Conservation (phyloP, 2,113 vertebrate genomes). For the Hippocampus zosterae region DNA sequence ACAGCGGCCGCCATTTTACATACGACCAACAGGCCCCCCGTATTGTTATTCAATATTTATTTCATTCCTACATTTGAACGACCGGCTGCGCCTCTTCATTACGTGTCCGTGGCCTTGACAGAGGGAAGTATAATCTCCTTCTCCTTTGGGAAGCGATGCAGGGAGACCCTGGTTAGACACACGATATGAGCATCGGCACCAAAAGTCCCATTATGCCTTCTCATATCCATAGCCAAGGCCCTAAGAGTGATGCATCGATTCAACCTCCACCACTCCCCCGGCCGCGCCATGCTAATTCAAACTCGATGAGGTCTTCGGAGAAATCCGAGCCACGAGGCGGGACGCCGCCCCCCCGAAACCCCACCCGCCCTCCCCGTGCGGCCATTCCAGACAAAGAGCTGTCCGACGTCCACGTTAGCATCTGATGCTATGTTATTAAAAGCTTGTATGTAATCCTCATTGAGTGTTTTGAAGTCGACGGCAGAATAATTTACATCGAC, state of each 20-base stretch:
- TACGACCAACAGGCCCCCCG: not conserved
- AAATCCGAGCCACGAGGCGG: slow-evolving; percentile 63
- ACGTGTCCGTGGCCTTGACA: slow-evolving; percentile 50
- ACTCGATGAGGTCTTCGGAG: slow-evolving; percentile 61
- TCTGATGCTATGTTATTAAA: not conserved
- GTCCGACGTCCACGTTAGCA: slow-evolving; percentile 6
- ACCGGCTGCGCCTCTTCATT: slow-evolving; percentile 7
- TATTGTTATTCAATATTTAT: slow-evolving; percentile 1
- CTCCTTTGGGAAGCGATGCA: slow-evolving; percentile 38
- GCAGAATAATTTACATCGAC: not conserved
- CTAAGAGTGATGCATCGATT: slow-evolving; percentile 74
- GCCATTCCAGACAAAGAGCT: slow-evolving; percentile 52
- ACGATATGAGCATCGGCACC: slow-evolving; percentile 59
- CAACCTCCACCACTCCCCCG: slow-evolving; percentile 71
- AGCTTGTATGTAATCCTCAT: not conserved
- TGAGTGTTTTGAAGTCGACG: not conserved
- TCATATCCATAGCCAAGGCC: slow-evolving; percentile 64
- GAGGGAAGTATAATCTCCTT: slow-evolving; percentile 24
- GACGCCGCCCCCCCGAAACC: slow-evolving; percentile 21
- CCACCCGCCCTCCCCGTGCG: slow-evolving; percentile 1
- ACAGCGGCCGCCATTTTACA: not conserved
- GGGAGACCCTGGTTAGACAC: slow-evolving; percentile 57
- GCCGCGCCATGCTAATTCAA: slow-evolving; percentile 66
- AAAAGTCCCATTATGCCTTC: slow-evolving; percentile 60
- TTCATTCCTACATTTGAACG: not conserved